Percentiles rank a stretch among this genome's conserved stretches.
Conservation (phyloP, 2,888 invertebrate species). For the Ptychoptera albimana region DNA sequence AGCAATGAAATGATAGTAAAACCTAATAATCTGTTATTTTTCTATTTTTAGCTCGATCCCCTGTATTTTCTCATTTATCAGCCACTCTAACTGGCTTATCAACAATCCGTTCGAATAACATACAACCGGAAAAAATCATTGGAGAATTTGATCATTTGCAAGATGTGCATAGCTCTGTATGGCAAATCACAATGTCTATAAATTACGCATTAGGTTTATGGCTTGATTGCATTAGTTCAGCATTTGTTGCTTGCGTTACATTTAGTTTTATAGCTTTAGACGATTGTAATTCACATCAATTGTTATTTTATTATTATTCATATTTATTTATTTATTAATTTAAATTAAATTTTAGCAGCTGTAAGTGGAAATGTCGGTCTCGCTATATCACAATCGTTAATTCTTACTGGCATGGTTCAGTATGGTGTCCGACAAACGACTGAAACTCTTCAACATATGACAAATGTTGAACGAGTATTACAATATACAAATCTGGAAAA, state of each 20-base stretch:
- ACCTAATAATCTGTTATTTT: neutral
- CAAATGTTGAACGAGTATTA: slow-evolving; percentile 54
- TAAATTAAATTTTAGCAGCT: slow-evolving; percentile 16
- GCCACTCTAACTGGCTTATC: slow-evolving; percentile 72
- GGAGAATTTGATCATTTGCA: slow-evolving; percentile 61
- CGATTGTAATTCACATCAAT: slow-evolving; percentile 39
- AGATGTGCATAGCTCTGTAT: slow-evolving; percentile 32
- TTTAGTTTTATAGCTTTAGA: slow-evolving; percentile 43
- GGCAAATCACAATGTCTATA: slow-evolving; percentile 25
- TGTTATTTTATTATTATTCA: slow-evolving; percentile 15
- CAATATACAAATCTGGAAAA: slow-evolving; percentile 53
- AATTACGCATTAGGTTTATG: slow-evolving; percentile 53
- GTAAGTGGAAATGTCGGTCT: slow-evolving; percentile 55
- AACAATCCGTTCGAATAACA: slow-evolving; percentile 67
- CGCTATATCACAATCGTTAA: slow-evolving; percentile 51
- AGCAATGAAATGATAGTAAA: slow-evolving; percentile 17
- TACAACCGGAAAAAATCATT: slow-evolving; percentile 45
- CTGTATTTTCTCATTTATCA: slow-evolving; percentile 83
- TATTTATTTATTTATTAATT: neutral
- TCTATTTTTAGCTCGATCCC: slow-evolving; percentile 49
- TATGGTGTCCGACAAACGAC: slow-evolving; percentile 53
- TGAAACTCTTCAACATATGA: slow-evolving; percentile 54
- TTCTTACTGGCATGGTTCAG: slow-evolving; percentile 53
- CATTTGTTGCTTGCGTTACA: slow-evolving; percentile 48
- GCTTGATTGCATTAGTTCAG: slow-evolving; percentile 51